Evolutionary conservation across 2,888 invertebrate species (phyloP).

Genomic region (Galerucella nymphaeae): DNA sequence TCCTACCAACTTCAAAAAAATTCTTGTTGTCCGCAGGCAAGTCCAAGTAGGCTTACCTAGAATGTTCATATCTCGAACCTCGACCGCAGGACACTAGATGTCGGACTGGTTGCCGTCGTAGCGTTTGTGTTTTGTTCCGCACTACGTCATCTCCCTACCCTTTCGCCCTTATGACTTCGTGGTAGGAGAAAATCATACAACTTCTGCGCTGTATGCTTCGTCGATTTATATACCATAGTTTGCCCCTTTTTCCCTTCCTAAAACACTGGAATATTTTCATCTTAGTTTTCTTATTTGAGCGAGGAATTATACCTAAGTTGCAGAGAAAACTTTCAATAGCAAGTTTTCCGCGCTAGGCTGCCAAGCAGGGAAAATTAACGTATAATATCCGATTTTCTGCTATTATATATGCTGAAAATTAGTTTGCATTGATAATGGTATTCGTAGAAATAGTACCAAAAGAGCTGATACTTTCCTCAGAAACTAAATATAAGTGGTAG

Average conservation of each 20-base stretch:
- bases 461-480: no score
- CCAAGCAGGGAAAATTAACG: background rate
- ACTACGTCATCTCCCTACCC: constrained; percentile 61
- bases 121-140: constrained; percentile 65
- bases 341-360: constrained; percentile 18
- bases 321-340: constrained; percentile 12
- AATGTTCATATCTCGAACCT: constrained; percentile 66
- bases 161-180: constrained; percentile 30
- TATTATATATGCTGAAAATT: background rate
- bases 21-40: constrained; percentile 36
- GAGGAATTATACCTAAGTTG: background rate
- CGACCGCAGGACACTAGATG: constrained; percentile 65
- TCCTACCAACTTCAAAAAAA: constrained; percentile 33
- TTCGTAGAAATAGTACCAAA: no score
- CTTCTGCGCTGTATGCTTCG: constrained; percentile 27
- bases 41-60: constrained; percentile 62
- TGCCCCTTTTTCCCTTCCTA: constrained; percentile 4
- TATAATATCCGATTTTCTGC: background rate
- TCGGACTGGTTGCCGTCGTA: constrained; percentile 53
- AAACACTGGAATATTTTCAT: background rate
- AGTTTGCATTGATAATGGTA: background rate
- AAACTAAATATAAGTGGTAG: no score
- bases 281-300: constrained; percentile 1
- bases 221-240: background rate
- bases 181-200: constrained; percentile 39